phyloP scores from a whole-genome alignment of 1,140 invertebrate species.

The Tachypleus tridentatus region DNA sequence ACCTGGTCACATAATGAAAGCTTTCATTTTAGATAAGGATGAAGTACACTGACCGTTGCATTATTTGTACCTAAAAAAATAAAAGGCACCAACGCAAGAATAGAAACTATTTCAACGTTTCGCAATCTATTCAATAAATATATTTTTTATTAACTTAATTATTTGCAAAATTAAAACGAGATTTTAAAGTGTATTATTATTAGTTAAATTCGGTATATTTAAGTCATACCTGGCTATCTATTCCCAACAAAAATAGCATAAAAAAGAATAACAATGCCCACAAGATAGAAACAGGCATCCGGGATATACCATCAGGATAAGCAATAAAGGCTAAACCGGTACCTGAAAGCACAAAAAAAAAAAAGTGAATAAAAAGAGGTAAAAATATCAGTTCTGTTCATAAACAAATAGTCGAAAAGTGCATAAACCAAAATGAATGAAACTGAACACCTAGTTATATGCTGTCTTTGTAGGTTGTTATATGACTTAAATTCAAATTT shows the following conservation, averaged over 20 bases:
- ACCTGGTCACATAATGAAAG: too few species aligned
- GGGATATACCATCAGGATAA: slow-evolving; percentile 43
- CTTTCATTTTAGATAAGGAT: too few species aligned
- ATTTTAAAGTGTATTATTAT: background rate
- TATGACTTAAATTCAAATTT: too few species aligned
- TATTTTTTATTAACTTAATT: background rate
- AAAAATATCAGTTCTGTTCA: background rate
- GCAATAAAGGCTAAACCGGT: slow-evolving; percentile 39
- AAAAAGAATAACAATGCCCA: slow-evolving; percentile 44
- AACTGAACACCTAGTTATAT: too few species aligned
- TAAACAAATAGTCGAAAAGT: slow-evolving; percentile 30
- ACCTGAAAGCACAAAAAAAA: slow-evolving; percentile 11
- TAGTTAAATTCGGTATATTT: background rate
- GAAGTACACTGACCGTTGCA: too few species aligned
- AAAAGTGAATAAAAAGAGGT: background rate
- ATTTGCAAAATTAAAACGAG: slow-evolving; percentile 1
- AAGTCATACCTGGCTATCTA: slow-evolving; percentile 27
- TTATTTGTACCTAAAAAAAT: too few species aligned
- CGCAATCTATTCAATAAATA: background rate
- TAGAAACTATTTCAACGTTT: too few species aligned
- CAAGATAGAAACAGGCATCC: slow-evolving; percentile 38
- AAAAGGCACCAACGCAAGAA: too few species aligned
- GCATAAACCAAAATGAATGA: slow-evolving; percentile 30
- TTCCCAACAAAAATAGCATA: slow-evolving; percentile 33
- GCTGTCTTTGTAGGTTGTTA: too few species aligned